Base-by-base conservation (phyloP, 2,888 invertebrate genomes). In the Papilio elwesi region DNA sequence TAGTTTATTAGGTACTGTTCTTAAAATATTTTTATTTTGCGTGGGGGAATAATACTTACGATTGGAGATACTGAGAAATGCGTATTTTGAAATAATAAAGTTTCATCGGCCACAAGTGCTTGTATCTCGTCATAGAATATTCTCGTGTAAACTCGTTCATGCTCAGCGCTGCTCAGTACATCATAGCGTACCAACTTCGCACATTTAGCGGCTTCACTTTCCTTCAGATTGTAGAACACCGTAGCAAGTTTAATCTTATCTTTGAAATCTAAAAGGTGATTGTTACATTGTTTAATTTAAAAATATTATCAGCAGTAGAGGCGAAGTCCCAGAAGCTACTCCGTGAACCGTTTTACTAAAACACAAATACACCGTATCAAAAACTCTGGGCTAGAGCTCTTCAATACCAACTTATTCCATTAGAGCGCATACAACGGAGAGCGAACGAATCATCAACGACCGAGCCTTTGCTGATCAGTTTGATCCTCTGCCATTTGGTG, bases 51-150 rank as follows among this genome's bases (percentile, higher is more conserved):
- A 26, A 26, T 73, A 89, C 91, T 89, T 78, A 95, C 95, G 80
- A 90, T 85, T 15, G 95, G 95, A 36, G 85, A 82, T 71, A 95
- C 88, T n/a, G 87, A 82, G 80, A 95, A 95, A 79, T 92, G 87
- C n/a, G 81, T 85, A 76, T 90, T 83, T 75, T 90, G 86, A 75
- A 87, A 92, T 48, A 80, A 81, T 43, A 93, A 79, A 6, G 87
- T 78, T 77, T 92, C 90, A 71, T 93, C 93, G 6, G 89, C 89
- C 9, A 92, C 89, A 4, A 93, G 83, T 10, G 90, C 83, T 69
- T 92, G 90, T 76, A 93, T 85, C 80, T 93, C 92, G 74, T 93
- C 92, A 68, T 78, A 87, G 77, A 92, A 92, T 80, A 93, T 92
- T 73, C 93, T 86, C 1, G 90, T 89, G 75, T 93, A 93, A 0